These are phyloP conservation scores for Anableps anableps DNA, from an alignment of 2,797 vertebrate species.

Conservation along the genomic window DNA sequence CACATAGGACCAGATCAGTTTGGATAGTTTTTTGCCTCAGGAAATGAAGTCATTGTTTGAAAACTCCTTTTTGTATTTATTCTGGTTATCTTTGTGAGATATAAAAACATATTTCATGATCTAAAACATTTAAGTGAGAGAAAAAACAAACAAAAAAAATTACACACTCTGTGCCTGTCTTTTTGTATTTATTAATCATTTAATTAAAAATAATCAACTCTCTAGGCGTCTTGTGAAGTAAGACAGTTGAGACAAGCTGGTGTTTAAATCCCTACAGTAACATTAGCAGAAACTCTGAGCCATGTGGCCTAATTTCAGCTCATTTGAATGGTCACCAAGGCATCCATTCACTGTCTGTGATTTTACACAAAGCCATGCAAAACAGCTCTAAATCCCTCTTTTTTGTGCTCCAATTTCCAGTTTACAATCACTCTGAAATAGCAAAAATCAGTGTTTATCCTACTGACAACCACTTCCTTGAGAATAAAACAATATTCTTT, in stretches of 20 bases:
- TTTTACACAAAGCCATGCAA: conserved; percentile 71
- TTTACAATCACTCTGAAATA: conserved; percentile 23
- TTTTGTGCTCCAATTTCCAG: background rate
- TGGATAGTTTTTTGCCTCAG: background rate
- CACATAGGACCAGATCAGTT: background rate
- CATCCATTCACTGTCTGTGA: conserved; percentile 49
- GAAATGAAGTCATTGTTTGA: background rate
- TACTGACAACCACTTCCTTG: conserved; percentile 31
- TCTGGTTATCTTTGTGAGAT: background rate
- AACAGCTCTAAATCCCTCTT: conserved; percentile 36
- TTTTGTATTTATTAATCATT: background rate
- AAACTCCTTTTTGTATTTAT: background rate
- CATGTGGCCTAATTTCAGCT: conserved; percentile 31
- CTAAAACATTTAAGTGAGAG: background rate
- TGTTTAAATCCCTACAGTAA: conserved; percentile 8
- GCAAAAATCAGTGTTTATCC: conserved; percentile 38
- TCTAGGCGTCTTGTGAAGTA: background rate
- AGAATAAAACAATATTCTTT: conserved; percentile 31
- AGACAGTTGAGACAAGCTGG: background rate
- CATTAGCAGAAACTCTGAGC: background rate
- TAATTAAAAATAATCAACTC: background rate
- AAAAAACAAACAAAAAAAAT: background rate
- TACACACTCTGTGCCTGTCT: background rate
- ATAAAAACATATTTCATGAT: background rate
- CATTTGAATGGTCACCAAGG: conserved; percentile 78